Conservation (phyloP, 2,113 vertebrate species). For the Istiophorus platypterus region DNA sequence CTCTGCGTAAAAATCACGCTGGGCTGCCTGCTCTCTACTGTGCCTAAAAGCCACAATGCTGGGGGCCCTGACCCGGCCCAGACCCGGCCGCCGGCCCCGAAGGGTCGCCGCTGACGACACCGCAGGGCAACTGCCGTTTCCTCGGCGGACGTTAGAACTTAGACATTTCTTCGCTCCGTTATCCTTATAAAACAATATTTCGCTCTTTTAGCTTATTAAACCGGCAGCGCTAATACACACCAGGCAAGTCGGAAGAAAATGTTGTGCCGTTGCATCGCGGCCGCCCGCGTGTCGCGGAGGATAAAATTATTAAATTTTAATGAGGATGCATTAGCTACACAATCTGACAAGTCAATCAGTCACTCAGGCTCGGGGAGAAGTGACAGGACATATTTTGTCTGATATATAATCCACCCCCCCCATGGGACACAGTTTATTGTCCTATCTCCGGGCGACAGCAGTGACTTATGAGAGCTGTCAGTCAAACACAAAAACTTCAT, state of each 20-base stretch:
- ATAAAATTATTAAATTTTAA: slow-evolving; percentile 65
- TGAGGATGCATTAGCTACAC: slow-evolving; percentile 50
- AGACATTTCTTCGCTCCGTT: background rate
- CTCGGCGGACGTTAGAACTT: too few relatives aligned
- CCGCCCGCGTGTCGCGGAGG: background rate
- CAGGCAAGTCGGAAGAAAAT: slow-evolving; percentile 3
- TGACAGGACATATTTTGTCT: slow-evolving; percentile 52
- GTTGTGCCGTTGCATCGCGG: slow-evolving; percentile 16
- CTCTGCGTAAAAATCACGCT: too few relatives aligned
- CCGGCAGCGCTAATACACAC: background rate
- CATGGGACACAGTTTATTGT: slow-evolving; percentile 46
- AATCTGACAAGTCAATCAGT: slow-evolving; percentile 42
- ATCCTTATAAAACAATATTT: background rate
- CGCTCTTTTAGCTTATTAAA: background rate
- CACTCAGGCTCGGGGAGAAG: slow-evolving; percentile 16
- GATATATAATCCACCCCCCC: slow-evolving; percentile 52
- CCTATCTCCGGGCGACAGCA: slow-evolving; percentile 58
- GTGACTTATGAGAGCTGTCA: slow-evolving; percentile 75
- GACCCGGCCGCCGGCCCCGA: too few relatives aligned
- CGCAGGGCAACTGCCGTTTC: too few relatives aligned
- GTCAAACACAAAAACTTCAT: slow-evolving; percentile 62
- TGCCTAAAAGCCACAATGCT: too few relatives aligned
- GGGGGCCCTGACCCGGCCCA: too few relatives aligned
- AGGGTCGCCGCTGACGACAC: too few relatives aligned
- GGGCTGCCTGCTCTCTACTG: too few relatives aligned